A percentile compares a stretch with the other conserved stretches of the same genome.
These are phyloP conservation scores for Dynastes grantii DNA, from an alignment of 2,888 invertebrate species.

Conservation along the genomic window DNA sequence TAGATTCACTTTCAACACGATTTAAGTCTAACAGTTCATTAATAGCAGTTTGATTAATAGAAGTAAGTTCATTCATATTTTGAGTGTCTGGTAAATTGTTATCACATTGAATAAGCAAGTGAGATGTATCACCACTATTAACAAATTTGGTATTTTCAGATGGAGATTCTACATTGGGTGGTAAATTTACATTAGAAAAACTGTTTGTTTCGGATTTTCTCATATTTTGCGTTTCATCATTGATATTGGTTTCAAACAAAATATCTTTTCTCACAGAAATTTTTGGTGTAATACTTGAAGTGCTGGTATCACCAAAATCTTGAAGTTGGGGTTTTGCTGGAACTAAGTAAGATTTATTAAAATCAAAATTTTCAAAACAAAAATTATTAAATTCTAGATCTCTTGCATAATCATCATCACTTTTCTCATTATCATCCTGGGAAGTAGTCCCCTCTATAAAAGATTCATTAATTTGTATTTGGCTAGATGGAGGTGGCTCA, in stretches of 20 bases:
- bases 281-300: constrained; percentile 16
- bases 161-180: not conserved
- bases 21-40: not conserved
- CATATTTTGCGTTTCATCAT: not conserved
- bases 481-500: not conserved
- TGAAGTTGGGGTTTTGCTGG: not conserved
- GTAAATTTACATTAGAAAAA: not conserved
- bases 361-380: constrained; percentile 51
- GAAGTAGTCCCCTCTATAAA: not conserved
- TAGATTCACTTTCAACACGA: not conserved
- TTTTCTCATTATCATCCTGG: not conserved
- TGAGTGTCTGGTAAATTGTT: not conserved
- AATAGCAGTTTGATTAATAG: not conserved
- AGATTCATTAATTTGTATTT: not conserved
- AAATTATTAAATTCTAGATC: constrained; percentile 47
- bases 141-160: not conserved
- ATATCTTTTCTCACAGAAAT: constrained; percentile 42
- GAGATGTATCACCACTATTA: not conserved
- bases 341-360: constrained; percentile 49
- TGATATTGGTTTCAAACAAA: constrained; percentile 5
- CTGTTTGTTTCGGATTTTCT: not conserved
- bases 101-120: not conserved
- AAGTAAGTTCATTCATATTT: not conserved
- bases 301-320: not conserved
- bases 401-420: constrained; percentile 34